Conservation (phyloP, 64 coral and sea anemone species). For the Porites australiensis region DNA sequence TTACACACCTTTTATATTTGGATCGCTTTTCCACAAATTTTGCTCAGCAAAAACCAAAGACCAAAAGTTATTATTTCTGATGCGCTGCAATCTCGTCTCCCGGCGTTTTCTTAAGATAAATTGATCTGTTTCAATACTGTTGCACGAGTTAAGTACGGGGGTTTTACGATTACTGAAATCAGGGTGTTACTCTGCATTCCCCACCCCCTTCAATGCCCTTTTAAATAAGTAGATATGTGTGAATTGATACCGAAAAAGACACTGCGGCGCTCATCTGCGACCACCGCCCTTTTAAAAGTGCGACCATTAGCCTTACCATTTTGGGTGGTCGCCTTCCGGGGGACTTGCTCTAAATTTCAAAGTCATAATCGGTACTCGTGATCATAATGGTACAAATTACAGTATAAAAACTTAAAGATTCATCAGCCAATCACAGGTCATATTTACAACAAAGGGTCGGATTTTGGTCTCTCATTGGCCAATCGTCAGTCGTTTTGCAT, state of each 20-base stretch:
- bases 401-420: too few species aligned
- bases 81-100: too few species aligned
- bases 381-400: neutral
- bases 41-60: neutral
- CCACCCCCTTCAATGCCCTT: neutral
- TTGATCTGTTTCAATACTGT: neutral
- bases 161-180: neutral
- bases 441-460: too few species aligned
- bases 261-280: neutral
- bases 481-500: too few species aligned
- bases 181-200: neutral
- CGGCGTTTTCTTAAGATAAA: neutral
- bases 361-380: neutral
- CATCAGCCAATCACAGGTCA: too few species aligned
- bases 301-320: neutral
- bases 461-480: too few species aligned
- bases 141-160: neutral
- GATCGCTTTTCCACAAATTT: neutral
- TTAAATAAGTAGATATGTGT: neutral
- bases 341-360: neutral
- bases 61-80: neutral
- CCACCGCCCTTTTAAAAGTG: neutral
- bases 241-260: neutral
- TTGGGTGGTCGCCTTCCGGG: neutral
- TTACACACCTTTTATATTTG: neutral